phyloP scores from a whole-genome alignment of 2,888 invertebrate species.

The Plusia festucae region DNA sequence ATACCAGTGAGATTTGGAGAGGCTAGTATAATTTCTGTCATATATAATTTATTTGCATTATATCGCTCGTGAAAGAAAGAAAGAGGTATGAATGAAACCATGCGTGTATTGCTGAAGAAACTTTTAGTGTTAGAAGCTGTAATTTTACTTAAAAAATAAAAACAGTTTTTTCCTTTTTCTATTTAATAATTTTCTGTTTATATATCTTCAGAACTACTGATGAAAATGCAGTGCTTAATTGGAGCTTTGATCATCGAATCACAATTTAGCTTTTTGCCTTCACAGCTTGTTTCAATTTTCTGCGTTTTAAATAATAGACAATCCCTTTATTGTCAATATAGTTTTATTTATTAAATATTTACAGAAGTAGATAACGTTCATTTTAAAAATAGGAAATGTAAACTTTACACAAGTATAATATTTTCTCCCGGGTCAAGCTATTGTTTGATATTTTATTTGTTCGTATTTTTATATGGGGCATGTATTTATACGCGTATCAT shows the following conservation, averaged over 20 bases:
- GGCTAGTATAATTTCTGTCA: conserved; percentile 17
- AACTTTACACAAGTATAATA: conserved; percentile 23
- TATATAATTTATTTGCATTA: conserved; percentile 30
- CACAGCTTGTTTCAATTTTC: neutral
- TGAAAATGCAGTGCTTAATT: too few relatives aligned
- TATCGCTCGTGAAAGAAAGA: conserved; percentile 1
- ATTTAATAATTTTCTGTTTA: neutral
- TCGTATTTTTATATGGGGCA: conserved; percentile 2
- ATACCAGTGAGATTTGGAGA: conserved; percentile 18
- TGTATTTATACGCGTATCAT: conserved; percentile 3
- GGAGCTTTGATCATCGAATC: neutral
- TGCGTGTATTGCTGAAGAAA: conserved; percentile 1
- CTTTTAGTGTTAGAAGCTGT: conserved; percentile 10
- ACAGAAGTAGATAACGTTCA: too few relatives aligned
- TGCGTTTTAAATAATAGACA: neutral
- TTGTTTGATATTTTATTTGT: neutral
- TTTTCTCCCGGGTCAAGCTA: conserved; percentile 40
- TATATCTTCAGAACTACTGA: neutral
- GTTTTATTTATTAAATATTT: too few relatives aligned
- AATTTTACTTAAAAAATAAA: conserved; percentile 9
- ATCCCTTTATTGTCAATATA: neutral
- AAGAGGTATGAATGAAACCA: conserved; percentile 26
- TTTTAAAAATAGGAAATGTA: neutral
- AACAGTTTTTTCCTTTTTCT: neutral
- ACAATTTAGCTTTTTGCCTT: neutral